Evolutionary conservation across 2,797 vertebrate genomes (phyloP).

Genomic region (Corythornis leucogaster): DNA sequence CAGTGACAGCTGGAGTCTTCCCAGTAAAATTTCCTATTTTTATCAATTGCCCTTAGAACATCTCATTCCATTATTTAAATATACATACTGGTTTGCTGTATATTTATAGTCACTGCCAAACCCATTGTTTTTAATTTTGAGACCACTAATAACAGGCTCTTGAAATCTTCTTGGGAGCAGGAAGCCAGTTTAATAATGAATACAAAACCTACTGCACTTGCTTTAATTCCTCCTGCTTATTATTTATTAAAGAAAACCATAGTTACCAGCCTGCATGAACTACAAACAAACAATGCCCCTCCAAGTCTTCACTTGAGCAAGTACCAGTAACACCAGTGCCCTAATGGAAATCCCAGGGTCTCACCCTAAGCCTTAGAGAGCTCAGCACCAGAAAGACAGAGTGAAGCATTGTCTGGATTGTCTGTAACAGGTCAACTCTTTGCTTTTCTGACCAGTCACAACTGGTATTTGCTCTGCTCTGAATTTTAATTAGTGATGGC

Average conservation of each 20-base stretch:
- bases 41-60: background rate
- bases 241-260: background rate
- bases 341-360: background rate
- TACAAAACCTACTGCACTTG: background rate
- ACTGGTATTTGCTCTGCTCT: background rate
- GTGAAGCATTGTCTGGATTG: background rate
- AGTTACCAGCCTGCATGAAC: background rate
- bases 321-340: background rate
- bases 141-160: background rate
- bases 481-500: background rate
- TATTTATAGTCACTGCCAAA: background rate
- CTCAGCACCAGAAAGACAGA: background rate
- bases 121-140: slow-evolving; percentile 2
- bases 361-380: background rate
- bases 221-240: slow-evolving; percentile 1
- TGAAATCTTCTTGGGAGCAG: background rate
- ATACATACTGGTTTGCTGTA: background rate
- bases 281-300: background rate
- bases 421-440: background rate
- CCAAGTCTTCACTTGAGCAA: background rate
- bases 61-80: background rate
- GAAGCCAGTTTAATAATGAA: slow-evolving; percentile 21
- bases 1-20: background rate
- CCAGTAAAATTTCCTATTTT: background rate
- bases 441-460: background rate